Evolutionary conservation across 1,140 invertebrate genomes (phyloP).

Genomic region (Adoxophyes honmai): DNA sequence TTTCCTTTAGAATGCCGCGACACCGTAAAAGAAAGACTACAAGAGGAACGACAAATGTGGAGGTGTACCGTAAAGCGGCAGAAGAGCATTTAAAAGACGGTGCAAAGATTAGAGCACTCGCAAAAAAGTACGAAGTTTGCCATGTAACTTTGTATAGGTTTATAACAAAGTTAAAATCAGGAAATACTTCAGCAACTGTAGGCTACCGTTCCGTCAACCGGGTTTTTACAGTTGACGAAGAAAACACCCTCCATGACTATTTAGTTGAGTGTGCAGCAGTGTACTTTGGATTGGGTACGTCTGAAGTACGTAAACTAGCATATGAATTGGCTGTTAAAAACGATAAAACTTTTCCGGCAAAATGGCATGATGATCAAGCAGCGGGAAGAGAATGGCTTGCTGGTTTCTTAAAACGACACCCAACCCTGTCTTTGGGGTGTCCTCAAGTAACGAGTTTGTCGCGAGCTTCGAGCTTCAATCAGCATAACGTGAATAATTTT

Average conservation of each 20-base stretch:
- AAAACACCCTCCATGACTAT: no score
- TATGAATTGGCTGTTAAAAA: conserved; percentile 49
- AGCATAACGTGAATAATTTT: conserved; percentile 49
- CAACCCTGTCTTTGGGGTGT: conserved; percentile 51
- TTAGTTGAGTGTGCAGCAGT: conserved; percentile 30
- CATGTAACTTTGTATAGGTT: no score
- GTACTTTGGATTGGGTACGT: conserved; percentile 50
- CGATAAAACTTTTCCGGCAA: conserved; percentile 38
- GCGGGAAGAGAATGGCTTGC: conserved; percentile 71
- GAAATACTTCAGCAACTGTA: no score
- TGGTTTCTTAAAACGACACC: conserved; percentile 65
- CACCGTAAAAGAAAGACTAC: no score
- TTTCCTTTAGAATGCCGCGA: no score
- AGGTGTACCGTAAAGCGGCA: no score
- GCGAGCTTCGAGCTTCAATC: conserved; percentile 72
- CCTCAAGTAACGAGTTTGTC: conserved; percentile 66
- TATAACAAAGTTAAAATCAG: no score
- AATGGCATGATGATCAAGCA: conserved; percentile 34
- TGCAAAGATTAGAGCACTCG: no score
- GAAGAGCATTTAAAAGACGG: no score
- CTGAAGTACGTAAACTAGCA: conserved; percentile 55
- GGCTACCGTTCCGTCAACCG: no score
- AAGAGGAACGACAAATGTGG: no score
- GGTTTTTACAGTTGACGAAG: not conserved
- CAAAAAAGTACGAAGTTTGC: no score